Base-by-base conservation (phyloP, 2,888 invertebrate species). In the Abrostola tripartita region DNA sequence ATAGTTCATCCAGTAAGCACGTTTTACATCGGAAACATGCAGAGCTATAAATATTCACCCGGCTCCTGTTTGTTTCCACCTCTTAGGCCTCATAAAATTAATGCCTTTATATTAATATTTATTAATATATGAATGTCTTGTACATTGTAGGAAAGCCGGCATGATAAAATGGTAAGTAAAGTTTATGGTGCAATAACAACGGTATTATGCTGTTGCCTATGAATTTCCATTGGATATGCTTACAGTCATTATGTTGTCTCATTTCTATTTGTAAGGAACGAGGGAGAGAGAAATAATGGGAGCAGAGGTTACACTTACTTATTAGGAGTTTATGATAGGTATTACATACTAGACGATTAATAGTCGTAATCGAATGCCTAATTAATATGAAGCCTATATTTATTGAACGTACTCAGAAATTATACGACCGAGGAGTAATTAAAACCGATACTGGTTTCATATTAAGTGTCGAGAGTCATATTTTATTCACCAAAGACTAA, bases 71-170 rank as follows among this genome's bases (percentile, higher is more conserved):
- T 89, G 89, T 90, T 90, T 89, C 88, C 88, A 89, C 88, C 90
- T 92, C 90, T 92, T 90, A 91, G 91, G 88, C 89, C 88, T 89
- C 91, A 84, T 94, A 91, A 93, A 92, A 89, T 92, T 93, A 93
- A 93, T 93, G 87, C 87, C 82, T 82, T 81, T 83, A 88, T 91
- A 93, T 93, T 93, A 91, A 90, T 92, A 92, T 93, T 93, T 92
- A 92, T 92, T 93, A 91, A 92, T 91, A 89, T 89, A 89, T 85
- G 88, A 87, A 89, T 88, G 84, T 85, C 86, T 86, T 81, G 65
- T 80, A 80, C 76, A 75, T 68, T 78, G 79, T 87, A 82, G 81
- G 84, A 83, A 90, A 88, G 87, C 87, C 82, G 78, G 81, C 88
- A 88, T 91, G 89, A 89, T 90, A 90, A 90, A 90, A 91, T 90